Evolutionary conservation across 2,888 invertebrate genomes (phyloP).

Genomic region (Drosophila subsilvestris): DNA sequence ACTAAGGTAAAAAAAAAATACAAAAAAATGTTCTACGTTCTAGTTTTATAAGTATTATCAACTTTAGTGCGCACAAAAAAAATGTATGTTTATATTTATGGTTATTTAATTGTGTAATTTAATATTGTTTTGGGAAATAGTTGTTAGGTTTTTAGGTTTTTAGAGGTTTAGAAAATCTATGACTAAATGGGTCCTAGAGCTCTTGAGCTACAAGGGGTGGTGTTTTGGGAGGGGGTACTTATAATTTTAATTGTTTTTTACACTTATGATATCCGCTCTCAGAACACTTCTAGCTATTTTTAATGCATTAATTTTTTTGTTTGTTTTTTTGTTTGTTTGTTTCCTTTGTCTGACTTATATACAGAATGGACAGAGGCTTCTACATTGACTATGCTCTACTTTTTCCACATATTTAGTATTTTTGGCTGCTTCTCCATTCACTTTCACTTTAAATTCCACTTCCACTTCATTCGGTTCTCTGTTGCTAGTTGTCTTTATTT

Average conservation of each 20-base stretch:
- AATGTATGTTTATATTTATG: slow-evolving; percentile 11
- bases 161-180: slow-evolving; percentile 15
- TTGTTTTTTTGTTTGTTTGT: slow-evolving; percentile 31
- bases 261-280: slow-evolving; percentile 55
- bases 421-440: slow-evolving; percentile 21
- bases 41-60: slow-evolving; percentile 67
- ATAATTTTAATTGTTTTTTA: slow-evolving; percentile 45
- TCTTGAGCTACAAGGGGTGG: slow-evolving; percentile 49
- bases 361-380: slow-evolving; percentile 31
- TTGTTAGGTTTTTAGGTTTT: no score
- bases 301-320: slow-evolving; percentile 13
- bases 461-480: background rate
- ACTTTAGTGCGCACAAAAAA: slow-evolving; percentile 39
- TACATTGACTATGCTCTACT: slow-evolving; percentile 1
- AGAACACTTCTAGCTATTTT: slow-evolving; percentile 1
- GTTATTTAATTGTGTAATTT: background rate
- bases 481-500: background rate
- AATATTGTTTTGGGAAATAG: background rate
- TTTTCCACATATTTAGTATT: slow-evolving; percentile 9
- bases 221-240: slow-evolving; percentile 14
- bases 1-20: slow-evolving; percentile 41
- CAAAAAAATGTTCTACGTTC: slow-evolving; percentile 49
- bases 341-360: slow-evolving; percentile 27
- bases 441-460: no score
- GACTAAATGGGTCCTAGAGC: slow-evolving; percentile 44